Evolutionary conservation across 2,888 invertebrate genomes (phyloP).

Genomic region (Ectemnius lituratus): DNA sequence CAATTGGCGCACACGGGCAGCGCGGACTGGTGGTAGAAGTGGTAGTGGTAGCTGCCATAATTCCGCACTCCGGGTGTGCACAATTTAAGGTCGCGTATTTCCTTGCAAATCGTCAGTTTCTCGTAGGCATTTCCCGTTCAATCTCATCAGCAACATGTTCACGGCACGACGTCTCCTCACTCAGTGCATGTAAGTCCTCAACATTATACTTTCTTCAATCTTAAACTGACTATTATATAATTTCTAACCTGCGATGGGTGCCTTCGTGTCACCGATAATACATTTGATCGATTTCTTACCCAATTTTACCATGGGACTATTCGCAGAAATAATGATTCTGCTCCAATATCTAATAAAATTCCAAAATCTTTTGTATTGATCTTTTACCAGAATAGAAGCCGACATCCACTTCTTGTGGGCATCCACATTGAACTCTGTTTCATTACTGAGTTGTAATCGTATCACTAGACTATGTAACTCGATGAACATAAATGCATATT

Average conservation of each 20-base stretch:
- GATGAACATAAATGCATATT: too few relatives aligned
- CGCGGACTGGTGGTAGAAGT: not conserved
- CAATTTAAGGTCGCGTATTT: slow-evolving; percentile 5
- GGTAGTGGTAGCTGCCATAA: not conserved
- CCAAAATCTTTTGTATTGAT: too few relatives aligned
- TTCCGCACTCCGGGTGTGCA: not conserved
- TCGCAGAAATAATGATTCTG: too few relatives aligned
- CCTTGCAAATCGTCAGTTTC: not conserved
- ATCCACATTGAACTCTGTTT: too few relatives aligned
- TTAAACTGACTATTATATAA: slow-evolving; percentile 59
- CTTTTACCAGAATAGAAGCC: too few relatives aligned
- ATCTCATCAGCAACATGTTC: slow-evolving; percentile 57
- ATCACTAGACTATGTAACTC: too few relatives aligned
- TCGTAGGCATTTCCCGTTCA: not conserved
- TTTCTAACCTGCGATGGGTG: slow-evolving; percentile 58
- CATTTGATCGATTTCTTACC: too few relatives aligned
- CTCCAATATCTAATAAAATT: too few relatives aligned
- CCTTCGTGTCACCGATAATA: not conserved
- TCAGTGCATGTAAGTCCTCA: slow-evolving; percentile 60
- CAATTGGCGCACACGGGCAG: too few relatives aligned
- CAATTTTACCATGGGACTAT: too few relatives aligned
- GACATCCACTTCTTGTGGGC: too few relatives aligned
- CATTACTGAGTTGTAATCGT: too few relatives aligned
- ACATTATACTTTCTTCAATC: slow-evolving; percentile 1
- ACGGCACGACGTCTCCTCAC: slow-evolving; percentile 58